Evolutionary conservation across 2,888 invertebrate species (phyloP).

Genomic region (Fissipunctia ypsillon): DNA sequence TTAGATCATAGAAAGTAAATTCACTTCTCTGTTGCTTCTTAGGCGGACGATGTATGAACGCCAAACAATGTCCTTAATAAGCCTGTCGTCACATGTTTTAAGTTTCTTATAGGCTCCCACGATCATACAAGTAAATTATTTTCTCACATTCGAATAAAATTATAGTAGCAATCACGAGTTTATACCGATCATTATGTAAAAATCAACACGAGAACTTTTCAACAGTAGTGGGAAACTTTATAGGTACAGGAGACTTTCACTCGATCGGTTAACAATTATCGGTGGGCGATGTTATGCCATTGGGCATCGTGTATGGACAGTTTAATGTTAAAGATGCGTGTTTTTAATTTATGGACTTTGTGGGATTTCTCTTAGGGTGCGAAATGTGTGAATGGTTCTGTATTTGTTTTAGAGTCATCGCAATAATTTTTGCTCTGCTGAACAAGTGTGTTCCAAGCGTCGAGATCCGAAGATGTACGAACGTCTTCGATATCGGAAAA

Average conservation of each 20-base stretch:
- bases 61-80: too few relatives aligned
- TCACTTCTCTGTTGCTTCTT: too few relatives aligned
- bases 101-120: slow-evolving; percentile 37
- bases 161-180: slow-evolving; percentile 14
- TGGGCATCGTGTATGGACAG: slow-evolving; percentile 23
- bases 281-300: slow-evolving; percentile 40
- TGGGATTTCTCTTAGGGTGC: slow-evolving; percentile 28
- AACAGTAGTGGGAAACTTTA: slow-evolving; percentile 40
- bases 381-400: not conserved
- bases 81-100: not conserved
- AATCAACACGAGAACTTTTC: slow-evolving; percentile 42
- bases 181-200: slow-evolving; percentile 38
- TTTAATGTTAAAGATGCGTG: slow-evolving; percentile 18
- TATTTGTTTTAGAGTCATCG: not conserved
- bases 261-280: slow-evolving; percentile 48
- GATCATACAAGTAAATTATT: slow-evolving; percentile 34
- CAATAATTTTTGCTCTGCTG: not conserved
- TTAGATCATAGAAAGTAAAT: too few relatives aligned
- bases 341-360: slow-evolving; percentile 20
- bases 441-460: not conserved
- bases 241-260: slow-evolving; percentile 49
- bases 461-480: not conserved
- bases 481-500: not conserved
- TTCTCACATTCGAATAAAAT: slow-evolving; percentile 45
- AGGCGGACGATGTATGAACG: too few relatives aligned